A percentile compares a stretch with the other conserved stretches of the same genome.
phyloP scores from a whole-genome alignment of 2,797 vertebrate species.

The Cirrhinus molitorella region DNA sequence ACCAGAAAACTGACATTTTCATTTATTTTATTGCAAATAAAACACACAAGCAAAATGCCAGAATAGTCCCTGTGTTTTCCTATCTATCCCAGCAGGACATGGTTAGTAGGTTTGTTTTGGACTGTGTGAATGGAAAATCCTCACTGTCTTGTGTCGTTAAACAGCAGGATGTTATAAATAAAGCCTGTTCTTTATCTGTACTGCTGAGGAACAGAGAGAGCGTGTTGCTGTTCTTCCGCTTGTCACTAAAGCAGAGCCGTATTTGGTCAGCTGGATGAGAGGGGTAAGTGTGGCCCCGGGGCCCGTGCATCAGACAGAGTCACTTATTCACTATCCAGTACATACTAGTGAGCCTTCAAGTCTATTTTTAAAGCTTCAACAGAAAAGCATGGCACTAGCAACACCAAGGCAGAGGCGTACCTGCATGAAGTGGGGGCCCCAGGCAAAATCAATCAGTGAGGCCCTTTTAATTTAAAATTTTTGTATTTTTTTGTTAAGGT shows the following conservation, averaged over 20 bases:
- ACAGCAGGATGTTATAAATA: slow-evolving; percentile 45
- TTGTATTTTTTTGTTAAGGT: too few species aligned
- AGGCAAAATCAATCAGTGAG: too few species aligned
- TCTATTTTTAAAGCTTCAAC: not conserved
- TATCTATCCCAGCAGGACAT: not conserved
- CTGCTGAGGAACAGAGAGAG: not conserved
- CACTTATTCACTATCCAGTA: not conserved
- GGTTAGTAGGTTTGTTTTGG: slow-evolving; percentile 14
- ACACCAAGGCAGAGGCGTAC: not conserved
- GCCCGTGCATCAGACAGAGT: not conserved
- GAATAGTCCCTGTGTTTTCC: not conserved
- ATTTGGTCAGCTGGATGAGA: slow-evolving; percentile 38
- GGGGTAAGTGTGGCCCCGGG: not conserved
- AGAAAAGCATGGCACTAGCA: not conserved
- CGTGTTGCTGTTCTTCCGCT: slow-evolving; percentile 11
- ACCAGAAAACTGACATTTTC: not conserved
- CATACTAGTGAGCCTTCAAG: not conserved
- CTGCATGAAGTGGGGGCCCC: too few species aligned
- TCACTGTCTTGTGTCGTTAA: not conserved
- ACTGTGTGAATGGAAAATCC: slow-evolving; percentile 20
- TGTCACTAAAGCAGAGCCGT: slow-evolving; percentile 22
- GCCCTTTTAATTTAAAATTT: too few species aligned
- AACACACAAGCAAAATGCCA: not conserved
- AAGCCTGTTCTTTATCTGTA: slow-evolving; percentile 33
- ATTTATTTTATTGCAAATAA: not conserved